phyloP scores from a whole-genome alignment of 2,113 vertebrate genomes.

The Orthonyx spaldingii region DNA sequence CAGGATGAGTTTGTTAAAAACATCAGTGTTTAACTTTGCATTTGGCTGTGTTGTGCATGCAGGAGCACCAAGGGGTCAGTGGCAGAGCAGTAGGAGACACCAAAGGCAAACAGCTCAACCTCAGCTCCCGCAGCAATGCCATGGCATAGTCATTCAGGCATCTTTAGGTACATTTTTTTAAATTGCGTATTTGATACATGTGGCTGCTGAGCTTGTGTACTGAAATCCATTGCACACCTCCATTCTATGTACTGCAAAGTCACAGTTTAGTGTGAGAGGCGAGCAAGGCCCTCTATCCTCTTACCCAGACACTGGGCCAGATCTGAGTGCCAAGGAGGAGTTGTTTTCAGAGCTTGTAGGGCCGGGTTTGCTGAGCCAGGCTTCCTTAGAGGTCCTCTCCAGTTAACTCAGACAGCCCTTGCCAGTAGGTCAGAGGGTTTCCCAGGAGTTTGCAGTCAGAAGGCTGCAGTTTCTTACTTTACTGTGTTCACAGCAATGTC shows the following conservation, averaged over 20 bases:
- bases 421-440: neutral
- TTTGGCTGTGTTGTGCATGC: neutral
- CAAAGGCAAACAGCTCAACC: neutral
- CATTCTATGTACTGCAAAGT: neutral
- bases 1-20: neutral
- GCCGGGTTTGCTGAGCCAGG: neutral
- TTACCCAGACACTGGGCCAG: neutral
- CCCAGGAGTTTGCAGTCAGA: neutral
- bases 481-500: neutral
- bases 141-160: too few species aligned
- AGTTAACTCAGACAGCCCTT: too few species aligned
- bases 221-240: neutral
- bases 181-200: fast-evolving
- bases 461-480: fast-evolving
- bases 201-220: neutral
- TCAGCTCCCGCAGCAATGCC: neutral
- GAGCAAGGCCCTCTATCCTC: neutral
- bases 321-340: neutral
- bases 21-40: neutral
- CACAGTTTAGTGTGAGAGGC: neutral
- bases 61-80: neutral
- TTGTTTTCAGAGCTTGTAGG: neutral
- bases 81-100: neutral
- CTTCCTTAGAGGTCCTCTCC: neutral
- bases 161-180: neutral